Conservation (phyloP, 2,113 vertebrate species). For the Toxotes chatareus region DNA sequence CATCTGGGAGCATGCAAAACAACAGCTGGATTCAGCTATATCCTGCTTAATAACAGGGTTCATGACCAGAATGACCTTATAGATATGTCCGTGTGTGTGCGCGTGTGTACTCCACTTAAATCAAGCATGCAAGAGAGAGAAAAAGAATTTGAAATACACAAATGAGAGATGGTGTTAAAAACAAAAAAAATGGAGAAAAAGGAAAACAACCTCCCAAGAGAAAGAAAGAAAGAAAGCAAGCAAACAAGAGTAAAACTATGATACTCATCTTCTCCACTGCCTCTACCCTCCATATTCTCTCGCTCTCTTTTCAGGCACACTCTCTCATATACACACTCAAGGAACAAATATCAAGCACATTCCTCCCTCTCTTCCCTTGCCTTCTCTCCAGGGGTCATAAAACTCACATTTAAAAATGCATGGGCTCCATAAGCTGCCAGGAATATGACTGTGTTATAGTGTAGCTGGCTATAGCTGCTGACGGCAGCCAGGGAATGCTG, state of each 20-base stretch:
- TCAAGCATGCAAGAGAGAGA: neutral
- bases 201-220: neutral
- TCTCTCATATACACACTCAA: slow-evolving; percentile 7
- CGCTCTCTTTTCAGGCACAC: slow-evolving; percentile 1
- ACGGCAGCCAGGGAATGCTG: slow-evolving; percentile 69
- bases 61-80: slow-evolving; percentile 14
- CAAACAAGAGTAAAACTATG: slow-evolving; percentile 17
- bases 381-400: slow-evolving; percentile 71
- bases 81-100: neutral
- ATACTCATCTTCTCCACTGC: slow-evolving; percentile 11
- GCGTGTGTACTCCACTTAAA: neutral
- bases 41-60: slow-evolving; percentile 30
- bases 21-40: slow-evolving; percentile 51
- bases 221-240: neutral
- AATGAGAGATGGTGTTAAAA: neutral
- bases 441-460: slow-evolving; percentile 69
- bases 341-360: slow-evolving; percentile 48
- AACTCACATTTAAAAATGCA: slow-evolving; percentile 81
- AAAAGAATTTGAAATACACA: neutral
- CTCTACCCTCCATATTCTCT: slow-evolving; percentile 21
- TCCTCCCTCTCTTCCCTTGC: slow-evolving; percentile 31
- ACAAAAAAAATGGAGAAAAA: neutral
- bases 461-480: slow-evolving; percentile 66
- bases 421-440: slow-evolving; percentile 74
- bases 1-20: slow-evolving; percentile 42